A percentile compares a stretch with the other conserved stretches of the same genome.
Evolutionary conservation across 2,113 vertebrate genomes (phyloP).

Genomic region (Pelecanoides urinatrix): DNA sequence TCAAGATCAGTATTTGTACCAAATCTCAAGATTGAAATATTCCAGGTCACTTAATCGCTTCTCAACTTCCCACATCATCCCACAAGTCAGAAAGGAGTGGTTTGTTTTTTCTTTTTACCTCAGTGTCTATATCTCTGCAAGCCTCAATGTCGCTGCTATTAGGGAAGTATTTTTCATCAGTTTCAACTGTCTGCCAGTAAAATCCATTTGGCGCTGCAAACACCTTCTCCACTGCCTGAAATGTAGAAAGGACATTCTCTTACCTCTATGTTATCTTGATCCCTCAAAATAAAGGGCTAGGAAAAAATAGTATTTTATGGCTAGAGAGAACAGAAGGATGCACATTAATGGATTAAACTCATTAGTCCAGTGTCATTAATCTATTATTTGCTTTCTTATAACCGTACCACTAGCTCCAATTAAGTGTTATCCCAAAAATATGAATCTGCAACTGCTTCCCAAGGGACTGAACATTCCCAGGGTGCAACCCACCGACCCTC

Average conservation of each 20-base stretch:
- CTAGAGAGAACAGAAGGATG: neutral
- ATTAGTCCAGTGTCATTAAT: neutral
- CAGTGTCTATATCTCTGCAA: slow-evolving; percentile 46
- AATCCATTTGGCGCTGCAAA: slow-evolving; percentile 70
- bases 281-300: neutral
- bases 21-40: neutral
- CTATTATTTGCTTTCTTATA: neutral
- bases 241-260: neutral
- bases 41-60: neutral
- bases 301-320: neutral
- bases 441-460: neutral
- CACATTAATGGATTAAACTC: neutral
- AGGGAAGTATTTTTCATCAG: slow-evolving; percentile 63
- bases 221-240: slow-evolving; percentile 68
- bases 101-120: slow-evolving; percentile 54
- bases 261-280: neutral
- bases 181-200: slow-evolving; percentile 78
- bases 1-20: neutral
- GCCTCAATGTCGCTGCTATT: slow-evolving; percentile 15
- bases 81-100: neutral
- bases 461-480: neutral
- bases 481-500: neutral
- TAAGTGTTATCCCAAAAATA: neutral
- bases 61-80: neutral
- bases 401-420: neutral